Conservation (phyloP, 2,888 invertebrate species). For the Synanthedon tipuliformis region DNA sequence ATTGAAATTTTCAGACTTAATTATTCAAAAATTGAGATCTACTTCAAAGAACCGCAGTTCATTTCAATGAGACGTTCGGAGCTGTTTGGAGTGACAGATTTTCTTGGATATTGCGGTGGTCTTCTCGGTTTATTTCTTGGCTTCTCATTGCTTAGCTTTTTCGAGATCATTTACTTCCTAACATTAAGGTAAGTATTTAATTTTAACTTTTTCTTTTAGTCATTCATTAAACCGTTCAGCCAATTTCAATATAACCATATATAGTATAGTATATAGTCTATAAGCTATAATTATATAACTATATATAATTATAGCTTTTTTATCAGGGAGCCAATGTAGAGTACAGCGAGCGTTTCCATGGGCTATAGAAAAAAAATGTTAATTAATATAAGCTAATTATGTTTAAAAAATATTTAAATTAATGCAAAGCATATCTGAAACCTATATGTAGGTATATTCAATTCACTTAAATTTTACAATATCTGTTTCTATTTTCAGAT, state of each 20-base stretch:
- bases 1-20: neutral
- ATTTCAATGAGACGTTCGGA: slow-evolving; percentile 64
- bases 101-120: slow-evolving; percentile 66
- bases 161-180: slow-evolving; percentile 64
- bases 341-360: too few species aligned
- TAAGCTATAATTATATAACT: too few species aligned
- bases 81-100: slow-evolving; percentile 62
- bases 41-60: slow-evolving; percentile 64
- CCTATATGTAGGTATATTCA: too few species aligned
- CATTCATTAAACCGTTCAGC: slow-evolving; percentile 1
- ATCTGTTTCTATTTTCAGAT: neutral
- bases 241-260: too few species aligned
- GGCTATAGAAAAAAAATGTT: too few species aligned
- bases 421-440: too few species aligned
- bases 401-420: too few species aligned
- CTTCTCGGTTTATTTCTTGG: slow-evolving; percentile 66
- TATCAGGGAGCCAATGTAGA: too few species aligned
- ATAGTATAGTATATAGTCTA: too few species aligned
- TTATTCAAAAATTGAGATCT: slow-evolving; percentile 33
- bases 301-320: too few species aligned
- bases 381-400: too few species aligned
- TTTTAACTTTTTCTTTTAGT: neutral
- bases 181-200: slow-evolving; percentile 26
- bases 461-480: too few species aligned
- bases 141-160: slow-evolving; percentile 62